Conservation (phyloP, 2,797 vertebrate genomes). For the Acanthopagrus latus region DNA sequence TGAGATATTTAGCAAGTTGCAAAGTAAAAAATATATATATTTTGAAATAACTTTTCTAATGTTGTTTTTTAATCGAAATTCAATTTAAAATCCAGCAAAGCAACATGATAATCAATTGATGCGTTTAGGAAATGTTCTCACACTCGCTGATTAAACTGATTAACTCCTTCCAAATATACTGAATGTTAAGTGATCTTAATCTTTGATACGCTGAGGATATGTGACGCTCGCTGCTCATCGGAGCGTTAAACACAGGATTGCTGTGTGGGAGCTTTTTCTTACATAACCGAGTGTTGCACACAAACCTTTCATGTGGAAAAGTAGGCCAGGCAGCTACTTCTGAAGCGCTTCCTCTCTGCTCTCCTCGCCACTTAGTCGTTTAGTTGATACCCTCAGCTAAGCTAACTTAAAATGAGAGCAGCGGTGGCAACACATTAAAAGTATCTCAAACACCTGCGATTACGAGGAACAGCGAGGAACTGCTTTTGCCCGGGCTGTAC, state of each 20-base stretch:
- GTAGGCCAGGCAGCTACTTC: constrained; percentile 50
- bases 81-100: background rate
- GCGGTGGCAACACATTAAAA: constrained; percentile 22
- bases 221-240: constrained; percentile 12
- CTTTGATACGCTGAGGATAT: background rate
- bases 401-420: constrained; percentile 23
- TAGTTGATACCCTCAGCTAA: constrained; percentile 33
- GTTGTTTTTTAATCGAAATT: background rate
- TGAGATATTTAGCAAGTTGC: background rate
- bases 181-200: background rate
- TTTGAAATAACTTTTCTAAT: background rate
- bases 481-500: constrained; percentile 20
- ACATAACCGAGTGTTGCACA: constrained; percentile 51
- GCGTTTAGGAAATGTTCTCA: background rate
- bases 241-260: constrained; percentile 25
- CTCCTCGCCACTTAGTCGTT: constrained; percentile 44
- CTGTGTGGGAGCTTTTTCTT: constrained; percentile 49
- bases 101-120: background rate
- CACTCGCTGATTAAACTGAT: background rate
- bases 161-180: background rate
- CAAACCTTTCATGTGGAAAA: constrained; percentile 60
- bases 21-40: background rate
- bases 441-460: constrained; percentile 3
- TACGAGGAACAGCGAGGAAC: constrained; percentile 18
- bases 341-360: constrained; percentile 36